A percentile compares a stretch with the other conserved stretches of the same genome.
phyloP scores from a whole-genome alignment of 92 coral and sea anemone genomes.

The Heliopora coerulea region DNA sequence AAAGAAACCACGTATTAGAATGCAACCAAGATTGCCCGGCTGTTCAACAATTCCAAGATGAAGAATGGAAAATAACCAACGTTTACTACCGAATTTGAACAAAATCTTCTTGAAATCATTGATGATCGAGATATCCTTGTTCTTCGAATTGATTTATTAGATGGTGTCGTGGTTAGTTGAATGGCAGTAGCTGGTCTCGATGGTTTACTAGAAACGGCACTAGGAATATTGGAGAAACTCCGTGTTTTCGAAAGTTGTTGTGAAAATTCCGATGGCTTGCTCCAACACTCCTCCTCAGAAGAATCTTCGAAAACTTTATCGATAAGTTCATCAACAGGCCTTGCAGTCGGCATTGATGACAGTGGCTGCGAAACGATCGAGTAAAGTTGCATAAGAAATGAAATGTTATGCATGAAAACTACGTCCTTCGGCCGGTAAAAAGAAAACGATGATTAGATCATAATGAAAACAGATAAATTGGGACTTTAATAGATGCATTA shows the following conservation, averaged over 20 bases:
- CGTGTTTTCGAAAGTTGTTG: background rate
- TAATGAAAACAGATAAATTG: too few species aligned
- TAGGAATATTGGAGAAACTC: background rate
- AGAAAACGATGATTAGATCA: too few species aligned
- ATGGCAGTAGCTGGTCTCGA: conserved; percentile 29
- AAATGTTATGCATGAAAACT: too few species aligned
- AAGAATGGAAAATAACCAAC: too few species aligned
- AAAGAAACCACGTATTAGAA: background rate
- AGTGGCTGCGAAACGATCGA: conserved; percentile 60
- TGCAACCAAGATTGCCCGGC: background rate
- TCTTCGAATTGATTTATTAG: conserved; percentile 7
- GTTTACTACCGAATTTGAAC: too few species aligned
- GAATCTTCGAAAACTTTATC: background rate
- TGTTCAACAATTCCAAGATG: too few species aligned
- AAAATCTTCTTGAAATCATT: conserved; percentile 3
- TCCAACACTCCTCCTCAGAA: conserved; percentile 1
- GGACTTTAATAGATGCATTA: too few species aligned
- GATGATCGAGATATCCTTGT: conserved; percentile 23
- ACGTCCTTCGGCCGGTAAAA: too few species aligned
- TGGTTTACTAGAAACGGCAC: background rate
- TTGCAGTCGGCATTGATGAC: conserved; percentile 91
- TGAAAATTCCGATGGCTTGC: background rate
- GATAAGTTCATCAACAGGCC: conserved; percentile 43
- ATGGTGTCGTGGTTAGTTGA: background rate
- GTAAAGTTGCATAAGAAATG: background rate